phyloP scores from a whole-genome alignment of 2,113 vertebrate genomes.

The Eulemur macaco region DNA sequence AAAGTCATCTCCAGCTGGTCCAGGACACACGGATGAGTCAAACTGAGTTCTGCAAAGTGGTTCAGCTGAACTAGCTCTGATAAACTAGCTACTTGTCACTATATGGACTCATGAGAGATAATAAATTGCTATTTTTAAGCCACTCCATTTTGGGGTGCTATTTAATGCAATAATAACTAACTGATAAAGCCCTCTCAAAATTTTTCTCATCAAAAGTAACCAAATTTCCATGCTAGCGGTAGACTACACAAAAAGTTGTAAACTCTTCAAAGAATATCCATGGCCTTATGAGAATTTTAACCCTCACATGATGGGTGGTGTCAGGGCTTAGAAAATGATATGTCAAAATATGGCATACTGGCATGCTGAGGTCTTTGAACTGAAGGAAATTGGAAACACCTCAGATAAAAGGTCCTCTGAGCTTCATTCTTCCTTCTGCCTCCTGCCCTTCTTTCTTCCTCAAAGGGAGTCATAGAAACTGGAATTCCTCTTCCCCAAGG shows the following conservation, averaged over 20 bases:
- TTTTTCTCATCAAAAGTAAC: background rate
- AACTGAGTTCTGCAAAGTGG: background rate
- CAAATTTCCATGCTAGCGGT: background rate
- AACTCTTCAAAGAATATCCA: background rate
- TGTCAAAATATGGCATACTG: background rate
- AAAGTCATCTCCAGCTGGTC: background rate
- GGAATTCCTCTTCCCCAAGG: no score
- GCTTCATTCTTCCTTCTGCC: background rate
- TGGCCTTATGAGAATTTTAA: background rate
- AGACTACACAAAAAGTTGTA: background rate
- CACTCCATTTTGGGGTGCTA: background rate
- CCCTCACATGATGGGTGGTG: no score
- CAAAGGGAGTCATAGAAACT: background rate
- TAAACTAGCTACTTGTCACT: background rate
- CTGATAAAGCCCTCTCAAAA: background rate
- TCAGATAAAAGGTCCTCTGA: background rate
- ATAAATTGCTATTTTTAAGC: background rate
- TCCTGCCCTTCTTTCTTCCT: no score
- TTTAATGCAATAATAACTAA: background rate
- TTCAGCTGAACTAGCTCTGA: background rate
- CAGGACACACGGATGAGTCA: background rate
- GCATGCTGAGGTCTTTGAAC: background rate
- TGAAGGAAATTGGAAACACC: background rate
- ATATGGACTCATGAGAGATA: background rate
- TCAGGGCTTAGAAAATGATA: background rate